Evolutionary conservation across 2,113 vertebrate genomes (phyloP).

Genomic region (Anguilla japonica): DNA sequence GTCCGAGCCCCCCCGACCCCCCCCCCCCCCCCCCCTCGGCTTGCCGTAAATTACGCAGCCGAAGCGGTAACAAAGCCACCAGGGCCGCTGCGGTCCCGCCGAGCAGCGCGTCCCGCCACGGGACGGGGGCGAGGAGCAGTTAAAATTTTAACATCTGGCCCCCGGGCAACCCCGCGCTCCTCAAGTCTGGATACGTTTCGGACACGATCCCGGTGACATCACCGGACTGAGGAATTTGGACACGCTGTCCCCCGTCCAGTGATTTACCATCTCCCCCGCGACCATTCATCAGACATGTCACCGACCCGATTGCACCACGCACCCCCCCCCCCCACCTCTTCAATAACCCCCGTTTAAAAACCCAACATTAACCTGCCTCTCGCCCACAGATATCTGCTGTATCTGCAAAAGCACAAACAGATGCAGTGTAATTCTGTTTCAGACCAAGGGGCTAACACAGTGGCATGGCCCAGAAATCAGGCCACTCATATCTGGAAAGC

Average conservation of each 20-base stretch:
- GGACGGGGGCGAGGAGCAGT: slow-evolving; percentile 22
- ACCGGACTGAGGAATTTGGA: slow-evolving; percentile 65
- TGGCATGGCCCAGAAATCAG: neutral
- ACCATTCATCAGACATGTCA: slow-evolving; percentile 59
- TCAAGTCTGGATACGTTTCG: slow-evolving; percentile 76
- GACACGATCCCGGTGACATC: slow-evolving; percentile 65
- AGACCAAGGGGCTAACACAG: too few relatives aligned
- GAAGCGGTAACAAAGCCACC: neutral
- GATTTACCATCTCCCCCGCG: slow-evolving; percentile 57
- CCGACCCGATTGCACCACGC: slow-evolving; percentile 44
- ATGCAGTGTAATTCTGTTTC: neutral
- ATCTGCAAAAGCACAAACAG: neutral
- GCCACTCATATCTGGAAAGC: neutral
- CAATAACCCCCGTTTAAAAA: slow-evolving; percentile 52
- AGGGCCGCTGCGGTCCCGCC: slow-evolving; percentile 9
- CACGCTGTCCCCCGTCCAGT: slow-evolving; percentile 47
- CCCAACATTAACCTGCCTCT: slow-evolving; percentile 28
- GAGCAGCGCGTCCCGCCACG: neutral
- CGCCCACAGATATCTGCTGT: neutral
- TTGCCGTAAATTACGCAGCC: neutral
- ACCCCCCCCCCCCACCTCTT: slow-evolving; percentile 48
- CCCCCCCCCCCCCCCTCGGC: neutral
- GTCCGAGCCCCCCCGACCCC: too few relatives aligned
- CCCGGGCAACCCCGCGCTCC: slow-evolving; percentile 39
- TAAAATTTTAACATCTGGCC: slow-evolving; percentile 68